phyloP scores from a whole-genome alignment of 2,888 invertebrate genomes.

The Cantharis flavilabris region DNA sequence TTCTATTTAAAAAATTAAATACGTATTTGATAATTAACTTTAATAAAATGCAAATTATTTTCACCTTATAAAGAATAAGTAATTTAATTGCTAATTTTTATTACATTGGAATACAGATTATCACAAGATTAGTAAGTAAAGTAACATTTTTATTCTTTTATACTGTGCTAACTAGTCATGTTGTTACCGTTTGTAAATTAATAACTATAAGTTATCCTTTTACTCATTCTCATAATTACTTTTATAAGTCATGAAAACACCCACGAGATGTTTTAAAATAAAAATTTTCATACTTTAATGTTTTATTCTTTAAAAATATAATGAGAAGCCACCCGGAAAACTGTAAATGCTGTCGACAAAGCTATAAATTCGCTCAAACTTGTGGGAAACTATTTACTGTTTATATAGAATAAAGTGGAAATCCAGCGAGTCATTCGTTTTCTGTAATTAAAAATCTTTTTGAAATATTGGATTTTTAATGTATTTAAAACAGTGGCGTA shows the following conservation, averaged over 20 bases:
- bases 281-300: background rate
- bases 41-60: background rate
- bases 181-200: conserved; percentile 9
- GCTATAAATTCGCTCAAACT: too few relatives aligned
- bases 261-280: background rate
- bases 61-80: background rate
- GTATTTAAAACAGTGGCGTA: background rate
- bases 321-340: too few relatives aligned
- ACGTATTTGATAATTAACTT: background rate
- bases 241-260: background rate
- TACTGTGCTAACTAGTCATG: conserved; percentile 8
- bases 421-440: too few relatives aligned
- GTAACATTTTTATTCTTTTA: background rate
- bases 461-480: too few relatives aligned
- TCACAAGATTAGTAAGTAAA: background rate
- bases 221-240: background rate
- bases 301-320: background rate
- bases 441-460: too few relatives aligned
- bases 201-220: background rate
- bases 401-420: too few relatives aligned
- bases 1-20: background rate
- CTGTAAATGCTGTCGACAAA: too few relatives aligned
- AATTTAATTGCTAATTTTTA: background rate
- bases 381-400: too few relatives aligned
- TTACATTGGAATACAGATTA: background rate